phyloP scores from a whole-genome alignment of 2,797 vertebrate species.

The Pseudochromis fuscus region DNA sequence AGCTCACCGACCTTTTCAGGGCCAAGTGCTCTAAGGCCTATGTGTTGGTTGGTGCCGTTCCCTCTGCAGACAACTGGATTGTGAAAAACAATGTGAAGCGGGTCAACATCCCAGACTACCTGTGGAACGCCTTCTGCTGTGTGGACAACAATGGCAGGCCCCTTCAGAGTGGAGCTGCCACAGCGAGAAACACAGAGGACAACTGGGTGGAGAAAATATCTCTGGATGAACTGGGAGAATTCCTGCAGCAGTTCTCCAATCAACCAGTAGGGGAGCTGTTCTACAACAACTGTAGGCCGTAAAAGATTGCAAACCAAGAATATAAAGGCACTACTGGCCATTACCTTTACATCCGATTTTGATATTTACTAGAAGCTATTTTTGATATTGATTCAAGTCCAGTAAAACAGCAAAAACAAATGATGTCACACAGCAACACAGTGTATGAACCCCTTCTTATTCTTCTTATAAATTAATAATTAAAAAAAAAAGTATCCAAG shows the following conservation, averaged over 20 bases:
- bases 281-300: constrained; percentile 73
- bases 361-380: too few relatives aligned
- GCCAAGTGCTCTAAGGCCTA: constrained; percentile 75
- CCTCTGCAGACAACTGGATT: constrained; percentile 82
- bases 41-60: constrained; percentile 83
- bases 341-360: too few relatives aligned
- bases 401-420: too few relatives aligned
- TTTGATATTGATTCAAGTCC: too few relatives aligned
- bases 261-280: constrained; percentile 79
- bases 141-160: constrained; percentile 76
- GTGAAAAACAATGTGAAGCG: constrained; percentile 80
- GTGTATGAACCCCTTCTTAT: too few relatives aligned
- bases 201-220: constrained; percentile 74
- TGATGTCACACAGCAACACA: too few relatives aligned
- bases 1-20: constrained; percentile 73
- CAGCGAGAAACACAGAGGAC: constrained; percentile 78
- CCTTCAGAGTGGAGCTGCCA: constrained; percentile 74
- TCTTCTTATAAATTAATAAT: too few relatives aligned
- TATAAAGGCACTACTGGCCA: too few relatives aligned
- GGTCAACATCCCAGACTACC: constrained; percentile 84
- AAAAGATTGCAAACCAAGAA: too few relatives aligned
- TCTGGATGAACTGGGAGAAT: constrained; percentile 69
- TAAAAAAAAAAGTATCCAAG: too few relatives aligned
- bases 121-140: constrained; percentile 87
- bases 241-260: constrained; percentile 78